Base-by-base conservation (phyloP, 2,888 invertebrate species). In the Clivina fossor region DNA sequence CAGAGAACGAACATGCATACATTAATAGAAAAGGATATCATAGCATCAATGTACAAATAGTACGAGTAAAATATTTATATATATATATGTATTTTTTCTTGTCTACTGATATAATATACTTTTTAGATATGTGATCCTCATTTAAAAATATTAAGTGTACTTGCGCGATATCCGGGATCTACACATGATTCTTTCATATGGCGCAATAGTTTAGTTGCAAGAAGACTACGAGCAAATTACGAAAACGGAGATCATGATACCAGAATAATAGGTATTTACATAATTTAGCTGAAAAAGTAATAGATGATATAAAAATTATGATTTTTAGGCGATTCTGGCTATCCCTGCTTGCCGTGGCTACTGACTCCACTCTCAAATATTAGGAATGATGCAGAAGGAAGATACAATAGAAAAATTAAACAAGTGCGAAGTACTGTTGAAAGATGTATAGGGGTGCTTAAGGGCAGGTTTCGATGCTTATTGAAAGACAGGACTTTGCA, bases 161-260 rank as follows among this genome's bases (percentile, higher is more conserved):
- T 32, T 32, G 32, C 32, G 4, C 32, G 32, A 3, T 32, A 32
- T 32, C 32, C 32, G 8, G 8, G 32, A 4, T 32, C 32, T 3
- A 32, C 4, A 4, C 32, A 32, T 32, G 32, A 32, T 32, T 32
- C 32, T 4, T 32, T 32, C 32, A 13, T 32, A 8, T 32, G 32
- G 32, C 3, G 32, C n/a, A 32, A 8, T 32, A 32, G 8, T 8
- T 11, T 32, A 4, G 32, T 32, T 32, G 32, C 11, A 3, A 32
- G 32, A 32, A 3, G 32, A 32, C 8, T 32, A 8, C n/a, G 13
- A 13, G 32, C 8, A 32, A 32, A 3, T 3, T 32, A 32, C n/a
- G n/a, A 32, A 32, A 32, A 32, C 32, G 32, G 32, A 4, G 32
- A 32, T n/a, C n/a, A n/a, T n/a, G n/a, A n/a, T n/a, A n/a, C n/a